Evolutionary conservation across 1,140 invertebrate species (phyloP).

Genomic region (Thalassaphorura encarpata): DNA sequence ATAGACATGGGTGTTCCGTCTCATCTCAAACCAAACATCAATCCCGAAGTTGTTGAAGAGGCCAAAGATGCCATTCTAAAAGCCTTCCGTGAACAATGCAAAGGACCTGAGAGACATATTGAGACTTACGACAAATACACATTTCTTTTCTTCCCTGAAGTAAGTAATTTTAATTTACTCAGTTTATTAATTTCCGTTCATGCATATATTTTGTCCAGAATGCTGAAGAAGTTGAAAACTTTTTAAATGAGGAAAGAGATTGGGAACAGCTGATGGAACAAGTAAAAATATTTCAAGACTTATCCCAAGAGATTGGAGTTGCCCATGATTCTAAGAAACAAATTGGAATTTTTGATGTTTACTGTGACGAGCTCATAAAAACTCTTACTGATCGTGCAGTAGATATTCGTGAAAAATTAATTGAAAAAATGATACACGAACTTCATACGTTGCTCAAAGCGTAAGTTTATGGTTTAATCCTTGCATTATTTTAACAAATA

Average conservation of each 20-base stretch:
- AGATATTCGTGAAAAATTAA: constrained; percentile 56
- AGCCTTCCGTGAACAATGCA: constrained; percentile 57
- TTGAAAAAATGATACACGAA: constrained; percentile 61
- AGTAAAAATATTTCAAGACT: constrained; percentile 53
- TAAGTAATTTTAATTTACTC: constrained; percentile 32
- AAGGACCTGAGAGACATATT: constrained; percentile 55
- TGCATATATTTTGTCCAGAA: constrained; percentile 24
- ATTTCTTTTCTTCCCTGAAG: constrained; percentile 64
- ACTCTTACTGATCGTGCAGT: constrained; percentile 56
- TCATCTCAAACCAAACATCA: constrained; percentile 49
- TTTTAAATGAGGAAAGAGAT: constrained; percentile 15
- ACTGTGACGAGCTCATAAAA: constrained; percentile 66
- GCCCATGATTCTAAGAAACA: constrained; percentile 55
- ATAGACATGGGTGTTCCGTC: constrained; percentile 14
- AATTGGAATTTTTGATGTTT: constrained; percentile 76
- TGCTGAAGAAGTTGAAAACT: constrained; percentile 17
- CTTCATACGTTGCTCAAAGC: constrained; percentile 66
- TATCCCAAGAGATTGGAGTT: constrained; percentile 52
- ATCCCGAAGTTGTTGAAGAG: constrained; percentile 48
- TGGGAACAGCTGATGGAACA: constrained; percentile 37
- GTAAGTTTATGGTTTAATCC: constrained; percentile 45
- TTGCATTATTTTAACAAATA: constrained; percentile 2
- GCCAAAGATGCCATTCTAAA: constrained; percentile 46
- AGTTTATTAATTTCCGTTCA: neutral
- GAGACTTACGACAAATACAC: constrained; percentile 73